Percentiles rank a stretch among this genome's conserved stretches.
Evolutionary conservation across 2,888 invertebrate genomes (phyloP).

Genomic region (Aporophyla lueneburgensis): DNA sequence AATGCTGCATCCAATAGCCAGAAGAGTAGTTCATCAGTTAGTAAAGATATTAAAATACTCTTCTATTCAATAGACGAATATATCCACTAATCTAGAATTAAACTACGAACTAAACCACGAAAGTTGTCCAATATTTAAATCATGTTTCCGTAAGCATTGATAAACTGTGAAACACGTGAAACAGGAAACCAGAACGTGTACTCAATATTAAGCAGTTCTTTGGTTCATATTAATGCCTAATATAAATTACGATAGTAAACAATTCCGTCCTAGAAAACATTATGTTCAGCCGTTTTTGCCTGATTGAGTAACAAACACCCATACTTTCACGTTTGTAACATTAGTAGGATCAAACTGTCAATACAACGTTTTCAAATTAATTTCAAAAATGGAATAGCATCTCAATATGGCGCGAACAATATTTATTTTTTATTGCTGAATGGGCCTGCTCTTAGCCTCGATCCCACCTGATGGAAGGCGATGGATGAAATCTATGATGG

Average conservation of each 20-base stretch:
- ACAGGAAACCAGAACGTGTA: constrained; percentile 42
- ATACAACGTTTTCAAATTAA: background rate
- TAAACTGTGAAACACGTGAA: constrained; percentile 33
- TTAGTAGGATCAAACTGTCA: background rate
- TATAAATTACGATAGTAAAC: constrained; percentile 9
- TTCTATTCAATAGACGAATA: background rate
- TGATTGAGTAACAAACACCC: background rate
- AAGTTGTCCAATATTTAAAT: constrained; percentile 12
- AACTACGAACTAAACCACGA: background rate
- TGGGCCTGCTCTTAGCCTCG: no score
- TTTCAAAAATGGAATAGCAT: constrained; percentile 20
- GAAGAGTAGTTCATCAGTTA: background rate
- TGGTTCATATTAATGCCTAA: constrained; percentile 18
- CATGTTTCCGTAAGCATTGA: constrained; percentile 39
- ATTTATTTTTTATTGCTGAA: no score
- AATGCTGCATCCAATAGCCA: no score
- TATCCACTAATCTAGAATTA: background rate
- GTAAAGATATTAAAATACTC: no score
- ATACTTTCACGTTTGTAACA: background rate
- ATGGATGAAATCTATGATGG: no score
- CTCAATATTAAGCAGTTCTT: constrained; percentile 37
- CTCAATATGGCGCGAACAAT: constrained; percentile 19
- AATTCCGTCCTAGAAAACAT: constrained; percentile 12
- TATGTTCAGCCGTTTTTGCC: background rate
- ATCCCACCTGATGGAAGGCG: no score